Percentiles rank a stretch among this genome's conserved stretches.
Conservation (phyloP, 2,888 invertebrate species). For the Chaitophorus viminalis region DNA sequence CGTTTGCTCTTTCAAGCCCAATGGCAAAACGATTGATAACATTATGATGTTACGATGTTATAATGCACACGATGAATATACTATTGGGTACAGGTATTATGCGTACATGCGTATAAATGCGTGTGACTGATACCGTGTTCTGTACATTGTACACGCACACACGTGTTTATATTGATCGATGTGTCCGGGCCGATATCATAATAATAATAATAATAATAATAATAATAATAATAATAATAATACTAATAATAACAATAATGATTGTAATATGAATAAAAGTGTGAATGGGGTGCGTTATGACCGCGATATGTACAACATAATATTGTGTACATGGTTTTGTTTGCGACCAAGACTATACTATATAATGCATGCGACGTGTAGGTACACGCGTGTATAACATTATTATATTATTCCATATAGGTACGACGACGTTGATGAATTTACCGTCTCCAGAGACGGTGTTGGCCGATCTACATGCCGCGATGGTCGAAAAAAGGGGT, state of each 20-base stretch:
- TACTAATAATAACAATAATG: conserved; percentile 15
- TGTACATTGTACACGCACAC: neutral
- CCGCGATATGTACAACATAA: conserved; percentile 10
- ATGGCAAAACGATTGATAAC: no score
- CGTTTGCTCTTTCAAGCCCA: no score
- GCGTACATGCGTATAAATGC: neutral
- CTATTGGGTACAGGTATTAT: no score
- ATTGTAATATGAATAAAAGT: neutral
- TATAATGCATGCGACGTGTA: neutral
- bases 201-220: conserved; percentile 18
- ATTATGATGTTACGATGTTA: no score
- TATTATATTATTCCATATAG: neutral
- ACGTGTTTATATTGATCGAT: conserved; percentile 39
- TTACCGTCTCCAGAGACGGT: conserved; percentile 29
- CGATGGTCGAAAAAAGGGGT: conserved; percentile 11
- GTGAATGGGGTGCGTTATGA: neutral
- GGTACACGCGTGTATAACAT: neutral
- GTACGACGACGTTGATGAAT: conserved; percentile 49
- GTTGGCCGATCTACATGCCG: neutral
- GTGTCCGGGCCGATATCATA: neutral
- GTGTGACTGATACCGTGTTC: neutral
- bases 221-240: neutral
- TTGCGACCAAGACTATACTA: neutral
- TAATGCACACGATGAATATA: no score
- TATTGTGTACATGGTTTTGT: conserved; percentile 8